Percentiles rank a stretch among this genome's conserved stretches.
These are phyloP conservation scores for Lontra canadensis DNA, from an alignment of 2,113 vertebrate genomes.

Conservation along the genomic window DNA sequence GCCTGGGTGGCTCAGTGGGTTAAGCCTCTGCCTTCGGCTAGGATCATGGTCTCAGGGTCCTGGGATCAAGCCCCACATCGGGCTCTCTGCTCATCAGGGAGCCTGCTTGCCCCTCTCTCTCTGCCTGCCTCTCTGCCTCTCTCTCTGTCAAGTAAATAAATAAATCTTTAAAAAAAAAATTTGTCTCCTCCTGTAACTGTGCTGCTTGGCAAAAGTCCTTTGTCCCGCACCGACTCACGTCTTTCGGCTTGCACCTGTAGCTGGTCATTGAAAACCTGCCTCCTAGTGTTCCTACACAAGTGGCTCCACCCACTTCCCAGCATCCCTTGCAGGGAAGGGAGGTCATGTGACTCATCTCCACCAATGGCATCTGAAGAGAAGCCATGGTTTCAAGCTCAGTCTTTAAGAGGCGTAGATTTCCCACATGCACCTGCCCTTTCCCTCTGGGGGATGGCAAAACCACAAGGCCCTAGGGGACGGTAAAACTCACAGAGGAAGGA, in stretches of 20 bases:
- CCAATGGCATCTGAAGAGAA: not conserved
- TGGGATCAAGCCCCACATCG: too few relatives aligned
- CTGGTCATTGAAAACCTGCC: not conserved
- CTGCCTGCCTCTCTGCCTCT: too few relatives aligned
- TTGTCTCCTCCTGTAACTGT: not conserved
- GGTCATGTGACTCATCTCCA: not conserved
- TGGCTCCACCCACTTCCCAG: not conserved
- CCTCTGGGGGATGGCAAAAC: not conserved
- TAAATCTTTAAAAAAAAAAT: too few relatives aligned
- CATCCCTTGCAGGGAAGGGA: not conserved
- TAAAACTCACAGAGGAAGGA: not conserved
- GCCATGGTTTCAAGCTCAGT: not conserved
- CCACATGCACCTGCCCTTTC: not conserved
- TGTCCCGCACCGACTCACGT: not conserved
- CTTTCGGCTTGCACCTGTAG: not conserved
- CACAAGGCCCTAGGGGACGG: accelerated
- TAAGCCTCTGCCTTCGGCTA: too few relatives aligned
- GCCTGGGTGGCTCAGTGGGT: too few relatives aligned
- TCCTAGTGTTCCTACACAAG: not conserved
- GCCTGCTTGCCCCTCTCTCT: too few relatives aligned
- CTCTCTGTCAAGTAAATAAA: too few relatives aligned
- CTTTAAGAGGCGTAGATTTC: not conserved
- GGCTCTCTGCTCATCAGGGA: too few relatives aligned
- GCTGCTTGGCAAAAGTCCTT: not conserved
- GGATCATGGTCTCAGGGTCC: too few relatives aligned